Conservation (phyloP, 2,113 vertebrate species). For the Chionomys nivalis region DNA sequence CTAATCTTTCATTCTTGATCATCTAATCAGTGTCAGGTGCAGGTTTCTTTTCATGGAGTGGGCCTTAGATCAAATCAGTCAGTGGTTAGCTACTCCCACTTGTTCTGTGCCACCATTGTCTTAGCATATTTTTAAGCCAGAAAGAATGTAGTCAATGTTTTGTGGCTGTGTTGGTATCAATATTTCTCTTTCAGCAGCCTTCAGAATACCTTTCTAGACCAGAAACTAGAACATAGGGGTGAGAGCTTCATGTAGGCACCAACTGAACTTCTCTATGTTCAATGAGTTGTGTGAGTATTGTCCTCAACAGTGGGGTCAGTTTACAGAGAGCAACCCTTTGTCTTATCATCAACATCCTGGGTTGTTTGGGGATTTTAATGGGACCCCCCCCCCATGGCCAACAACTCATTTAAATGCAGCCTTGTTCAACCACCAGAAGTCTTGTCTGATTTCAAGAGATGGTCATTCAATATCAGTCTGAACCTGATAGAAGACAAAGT, state of each 20-base stretch:
- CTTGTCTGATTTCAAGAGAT: background rate
- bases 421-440: background rate
- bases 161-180: background rate
- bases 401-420: background rate
- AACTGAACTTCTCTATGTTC: background rate
- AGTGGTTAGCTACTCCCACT: background rate
- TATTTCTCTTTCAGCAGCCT: background rate
- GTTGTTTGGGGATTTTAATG: background rate
- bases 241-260: background rate
- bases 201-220: background rate
- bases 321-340: background rate
- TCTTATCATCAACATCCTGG: background rate
- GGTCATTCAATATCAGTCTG: too few relatives aligned
- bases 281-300: background rate
- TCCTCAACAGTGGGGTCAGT: background rate
- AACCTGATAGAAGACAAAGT: too few relatives aligned
- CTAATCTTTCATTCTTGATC: background rate
- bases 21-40: background rate
- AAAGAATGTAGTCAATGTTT: background rate
- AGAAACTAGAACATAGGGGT: background rate
- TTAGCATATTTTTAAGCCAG: background rate
- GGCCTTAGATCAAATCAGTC: background rate
- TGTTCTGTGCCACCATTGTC: background rate
- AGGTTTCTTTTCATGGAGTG: background rate
- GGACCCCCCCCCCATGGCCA: background rate